Evolutionary conservation across 1,140 invertebrate genomes (phyloP).

Genomic region (Panulirus ornatus): DNA sequence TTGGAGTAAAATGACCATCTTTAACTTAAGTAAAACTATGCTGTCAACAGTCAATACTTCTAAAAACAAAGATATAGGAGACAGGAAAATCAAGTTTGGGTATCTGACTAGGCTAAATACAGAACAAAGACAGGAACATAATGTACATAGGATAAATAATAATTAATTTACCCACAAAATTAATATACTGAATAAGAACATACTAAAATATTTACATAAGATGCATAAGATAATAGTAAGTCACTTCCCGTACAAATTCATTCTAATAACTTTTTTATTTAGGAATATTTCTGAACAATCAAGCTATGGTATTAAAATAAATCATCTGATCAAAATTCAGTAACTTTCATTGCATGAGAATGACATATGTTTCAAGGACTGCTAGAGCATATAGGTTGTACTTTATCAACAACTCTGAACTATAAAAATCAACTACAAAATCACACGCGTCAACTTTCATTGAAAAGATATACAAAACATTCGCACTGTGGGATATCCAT

Average conservation of each 20-base stretch:
- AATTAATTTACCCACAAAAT: constrained; percentile 64
- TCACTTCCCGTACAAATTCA: constrained; percentile 45
- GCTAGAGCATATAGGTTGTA: constrained; percentile 64
- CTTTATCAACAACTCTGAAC: constrained; percentile 64
- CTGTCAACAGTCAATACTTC: background rate
- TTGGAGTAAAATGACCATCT: too few relatives aligned
- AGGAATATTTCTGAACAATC: constrained; percentile 62
- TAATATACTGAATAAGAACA: constrained; percentile 11
- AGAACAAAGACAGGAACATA: constrained; percentile 57
- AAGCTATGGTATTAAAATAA: constrained; percentile 71
- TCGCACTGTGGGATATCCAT: constrained; percentile 33
- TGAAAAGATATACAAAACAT: constrained; percentile 59
- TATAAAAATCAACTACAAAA: constrained; percentile 73
- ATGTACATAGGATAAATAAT: constrained; percentile 62
- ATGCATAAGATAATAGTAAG: constrained; percentile 27
- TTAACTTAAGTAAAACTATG: too few relatives aligned
- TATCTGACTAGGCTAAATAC: constrained; percentile 62
- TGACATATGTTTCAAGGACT: constrained; percentile 53
- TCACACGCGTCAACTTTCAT: constrained; percentile 31
- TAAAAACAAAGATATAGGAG: background rate
- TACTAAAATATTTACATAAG: constrained; percentile 63
- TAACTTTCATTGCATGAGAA: constrained; percentile 69
- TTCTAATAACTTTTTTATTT: background rate
- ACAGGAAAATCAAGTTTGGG: constrained; percentile 40
- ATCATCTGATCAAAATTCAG: constrained; percentile 64